Evolutionary conservation across 2,113 vertebrate species (phyloP), one percentile per base, ranked within the genome.

Genomic region (Budorcas taxicolor): DNA sequence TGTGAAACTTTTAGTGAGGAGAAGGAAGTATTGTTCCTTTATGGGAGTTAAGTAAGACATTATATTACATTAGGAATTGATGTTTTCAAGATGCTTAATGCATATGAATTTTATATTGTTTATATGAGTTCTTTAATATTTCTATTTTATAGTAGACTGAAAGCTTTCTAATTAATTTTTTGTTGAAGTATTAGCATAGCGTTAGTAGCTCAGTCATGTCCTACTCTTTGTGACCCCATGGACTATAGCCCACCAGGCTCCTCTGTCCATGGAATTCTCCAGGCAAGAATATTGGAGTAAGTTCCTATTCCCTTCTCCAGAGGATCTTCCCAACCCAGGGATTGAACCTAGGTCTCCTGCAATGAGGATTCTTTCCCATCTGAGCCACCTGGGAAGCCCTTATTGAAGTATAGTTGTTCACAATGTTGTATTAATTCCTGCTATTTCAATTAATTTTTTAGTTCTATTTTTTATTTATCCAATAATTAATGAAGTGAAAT

Each of bases 381-480:
- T 36, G 64, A 67, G 17, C 1, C 64, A 36, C 17, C 64, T 36
- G 8, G 64, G 64, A 67, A 36, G 64, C 64, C 33, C 33, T 74
- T 40, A 81, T 81, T 81, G 78, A 81, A 81, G 29, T 19, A 33
- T 50, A 21, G 29, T 81, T 50, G 45, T 33, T 19, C 50, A 81
- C 9, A 50, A 19, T 81, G 45, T 81, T 81, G 45, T 81, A 27
- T 81, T 81, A 50, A 50, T 81, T 50, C 9, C 45, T 80, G 7
- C 43, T 29, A 15, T 45, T 45, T 45, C 27, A 31, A 31, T 80
- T 80, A 80, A 76, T 7, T 27, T 76, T 74, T 40, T 23, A 74
- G 33, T 64, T 64, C 47, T 58, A 82, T n/a, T 82, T 91, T 91
- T 67, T 74, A 60, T 52, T 91, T 81, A 58, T 80, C 57, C n/a